Percentiles rank a stretch among this genome's conserved stretches.
Conservation (phyloP, 2,888 invertebrate species). For the Nephrotoma guestfalica region DNA sequence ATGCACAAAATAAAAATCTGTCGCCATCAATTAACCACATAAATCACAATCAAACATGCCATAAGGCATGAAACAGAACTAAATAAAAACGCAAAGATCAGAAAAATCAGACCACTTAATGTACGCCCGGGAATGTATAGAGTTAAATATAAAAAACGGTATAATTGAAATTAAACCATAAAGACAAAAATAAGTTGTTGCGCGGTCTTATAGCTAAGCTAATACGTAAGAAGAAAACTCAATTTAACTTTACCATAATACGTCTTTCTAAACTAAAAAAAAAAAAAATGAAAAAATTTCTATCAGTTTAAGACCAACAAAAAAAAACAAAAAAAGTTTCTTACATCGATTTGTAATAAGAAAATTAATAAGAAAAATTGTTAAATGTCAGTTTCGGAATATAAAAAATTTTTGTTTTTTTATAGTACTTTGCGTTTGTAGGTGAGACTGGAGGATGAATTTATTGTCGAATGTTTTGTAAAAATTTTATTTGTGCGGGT, state of each 20-base stretch:
- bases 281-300: not conserved
- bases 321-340: not conserved
- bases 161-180: not conserved
- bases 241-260: not conserved
- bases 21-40: not conserved
- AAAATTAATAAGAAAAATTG: not conserved
- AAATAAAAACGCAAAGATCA: not conserved
- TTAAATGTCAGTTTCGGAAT: not conserved
- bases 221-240: not conserved
- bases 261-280: not conserved
- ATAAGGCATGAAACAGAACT: not conserved
- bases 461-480: not conserved
- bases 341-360: not conserved
- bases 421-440: not conserved
- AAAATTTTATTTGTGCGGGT: not conserved
- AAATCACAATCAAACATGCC: not conserved
- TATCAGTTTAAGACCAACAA: not conserved
- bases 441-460: not conserved
- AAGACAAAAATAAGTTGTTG: not conserved
- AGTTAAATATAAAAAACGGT: not conserved
- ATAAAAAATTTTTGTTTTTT: not conserved
- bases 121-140: not conserved
- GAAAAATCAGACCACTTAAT: not conserved
- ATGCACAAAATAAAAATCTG: not conserved
- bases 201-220: not conserved